Conservation (phyloP, 2,888 invertebrate species). For the Magallana nippona region DNA sequence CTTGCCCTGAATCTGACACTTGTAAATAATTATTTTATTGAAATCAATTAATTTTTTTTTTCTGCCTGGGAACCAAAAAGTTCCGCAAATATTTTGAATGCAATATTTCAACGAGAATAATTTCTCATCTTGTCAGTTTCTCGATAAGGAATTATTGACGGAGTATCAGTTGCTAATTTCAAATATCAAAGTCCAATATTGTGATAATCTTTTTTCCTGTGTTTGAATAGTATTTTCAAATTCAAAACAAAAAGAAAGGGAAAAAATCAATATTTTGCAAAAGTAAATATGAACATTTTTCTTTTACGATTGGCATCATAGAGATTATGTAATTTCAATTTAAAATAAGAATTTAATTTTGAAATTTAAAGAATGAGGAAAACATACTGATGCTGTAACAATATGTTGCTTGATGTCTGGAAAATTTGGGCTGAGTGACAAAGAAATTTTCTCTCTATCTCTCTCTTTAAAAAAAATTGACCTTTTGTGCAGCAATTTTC, state of each 20-base stretch:
- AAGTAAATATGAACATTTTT: no score
- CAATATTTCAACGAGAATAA: conserved; percentile 9
- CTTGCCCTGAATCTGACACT: conserved; percentile 24
- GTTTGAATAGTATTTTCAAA: conserved; percentile 2
- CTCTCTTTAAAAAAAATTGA: no score
- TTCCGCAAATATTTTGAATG: conserved; percentile 29
- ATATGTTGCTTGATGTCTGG: no score
- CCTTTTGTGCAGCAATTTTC: no score
- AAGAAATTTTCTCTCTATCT: no score
- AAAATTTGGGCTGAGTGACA: no score
- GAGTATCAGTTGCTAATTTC: conserved; percentile 20
- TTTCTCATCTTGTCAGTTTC: conserved; percentile 27
- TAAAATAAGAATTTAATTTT: no score
- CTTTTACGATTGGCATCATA: no score
- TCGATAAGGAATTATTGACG: conserved; percentile 21
- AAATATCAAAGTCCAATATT: conserved; percentile 26
- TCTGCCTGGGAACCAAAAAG: conserved; percentile 22
- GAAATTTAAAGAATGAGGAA: no score
- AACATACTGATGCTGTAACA: no score
- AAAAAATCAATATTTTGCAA: neutral
- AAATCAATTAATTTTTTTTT: conserved; percentile 15
- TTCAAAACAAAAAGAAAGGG: no score
- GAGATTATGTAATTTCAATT: no score
- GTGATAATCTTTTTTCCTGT: neutral
- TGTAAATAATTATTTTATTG: conserved; percentile 33